Base-by-base conservation (phyloP, 2,113 vertebrate genomes). In the Apodemus sylvaticus region DNA sequence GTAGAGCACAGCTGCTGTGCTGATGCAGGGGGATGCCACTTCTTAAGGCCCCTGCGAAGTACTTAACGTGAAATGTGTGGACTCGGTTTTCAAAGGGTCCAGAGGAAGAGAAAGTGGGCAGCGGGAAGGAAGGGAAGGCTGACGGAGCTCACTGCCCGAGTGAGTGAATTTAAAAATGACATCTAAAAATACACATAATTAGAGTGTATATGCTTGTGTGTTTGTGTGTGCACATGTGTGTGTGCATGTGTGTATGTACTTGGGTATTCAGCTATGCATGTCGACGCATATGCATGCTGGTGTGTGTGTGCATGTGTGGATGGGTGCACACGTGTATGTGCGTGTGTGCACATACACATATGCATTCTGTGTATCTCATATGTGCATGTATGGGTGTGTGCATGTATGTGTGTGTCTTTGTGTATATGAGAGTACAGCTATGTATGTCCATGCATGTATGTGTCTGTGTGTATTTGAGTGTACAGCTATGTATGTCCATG, bases 51-150 rank as follows among this genome's bases (percentile, higher is more conserved):
- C 64, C 19, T 5, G 42, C 31, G 0, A 51, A 39, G 83, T 5
- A 53, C 0, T 31, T 6, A 78, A 24, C 36, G 5, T 31, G 3
- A 42, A 66, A 10, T 19, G 16, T 19, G 29, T 10, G n/a, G 7
- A 17, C 11, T 12, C 24, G 8, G 22, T 85, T 86, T 51, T 11
- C 93, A 16, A 26, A 36, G n/a, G 76, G 36, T 12, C 39, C 24
- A 20, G 64, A 86, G 36, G n/a, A 39, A 77, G 10, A 39, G 70
- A 16, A 7, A 17, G 83, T 16, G 3, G n/a, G 22, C 0, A 1
- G 9, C 78, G 0, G 8, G 91, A 74, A 53, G n/a, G 0, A 48
- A 64, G 77, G 14, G 12, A 42, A 14, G 24, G 26, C 0, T 0
- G 3, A 19, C 0, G 6, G 53, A 5, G n/a, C 14, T 77, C 88